Conservation (phyloP, 2,888 invertebrate genomes). For the Agriotes lineatus region DNA sequence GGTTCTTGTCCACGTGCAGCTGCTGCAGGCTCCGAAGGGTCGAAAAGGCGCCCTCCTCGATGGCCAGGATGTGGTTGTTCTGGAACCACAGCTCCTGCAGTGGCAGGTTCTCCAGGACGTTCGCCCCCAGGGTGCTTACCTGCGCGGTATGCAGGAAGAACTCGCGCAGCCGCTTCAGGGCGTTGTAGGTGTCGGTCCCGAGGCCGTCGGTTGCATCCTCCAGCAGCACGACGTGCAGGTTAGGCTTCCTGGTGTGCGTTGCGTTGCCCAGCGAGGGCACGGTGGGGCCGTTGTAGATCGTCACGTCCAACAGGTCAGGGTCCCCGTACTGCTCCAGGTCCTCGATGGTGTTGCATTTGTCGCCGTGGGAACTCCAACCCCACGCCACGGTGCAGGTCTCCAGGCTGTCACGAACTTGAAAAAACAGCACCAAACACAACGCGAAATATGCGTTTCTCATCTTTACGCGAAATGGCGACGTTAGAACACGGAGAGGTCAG, state of each 20-base stretch:
- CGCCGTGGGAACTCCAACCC: slow-evolving; percentile 3
- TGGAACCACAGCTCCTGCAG: slow-evolving; percentile 12
- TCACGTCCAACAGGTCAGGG: slow-evolving; percentile 9
- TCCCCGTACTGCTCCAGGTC: slow-evolving; percentile 23
- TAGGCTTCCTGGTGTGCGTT: neutral
- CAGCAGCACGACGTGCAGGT: neutral
- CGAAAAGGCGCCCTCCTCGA: slow-evolving; percentile 18
- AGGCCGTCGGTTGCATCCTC: slow-evolving; percentile 1
- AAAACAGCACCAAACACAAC: slow-evolving; percentile 20
- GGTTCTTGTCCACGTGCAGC: neutral
- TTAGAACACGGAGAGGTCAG: too few species aligned
- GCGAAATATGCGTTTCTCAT: neutral
- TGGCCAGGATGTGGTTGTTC: neutral
- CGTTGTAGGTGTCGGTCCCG: neutral
- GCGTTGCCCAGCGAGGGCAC: neutral
- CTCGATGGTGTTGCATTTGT: slow-evolving; percentile 10
- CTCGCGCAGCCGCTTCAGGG: neutral
- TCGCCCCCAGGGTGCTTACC: neutral
- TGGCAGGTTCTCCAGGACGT: neutral
- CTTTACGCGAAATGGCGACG: too few species aligned
- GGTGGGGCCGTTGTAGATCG: slow-evolving; percentile 12
- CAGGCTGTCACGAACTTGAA: slow-evolving; percentile 28
- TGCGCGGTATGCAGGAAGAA: neutral
- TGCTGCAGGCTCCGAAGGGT: neutral
- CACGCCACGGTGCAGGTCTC: neutral